These are phyloP conservation scores for Drosophila melanica DNA, from an alignment of 1,140 invertebrate species.

Conservation along the genomic window DNA sequence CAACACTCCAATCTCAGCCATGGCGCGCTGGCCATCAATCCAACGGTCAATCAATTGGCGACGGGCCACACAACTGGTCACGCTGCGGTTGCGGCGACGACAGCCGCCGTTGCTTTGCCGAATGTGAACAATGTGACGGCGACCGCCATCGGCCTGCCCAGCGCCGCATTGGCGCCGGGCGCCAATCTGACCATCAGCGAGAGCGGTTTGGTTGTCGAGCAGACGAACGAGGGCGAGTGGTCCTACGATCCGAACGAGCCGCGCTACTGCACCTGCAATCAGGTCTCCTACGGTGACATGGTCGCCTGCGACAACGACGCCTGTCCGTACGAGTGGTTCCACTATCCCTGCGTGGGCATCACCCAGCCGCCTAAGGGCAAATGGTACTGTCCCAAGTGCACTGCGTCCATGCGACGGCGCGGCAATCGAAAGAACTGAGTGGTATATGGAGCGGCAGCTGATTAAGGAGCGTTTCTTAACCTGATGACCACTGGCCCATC, in stretches of 20 bases:
- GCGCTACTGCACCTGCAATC: slow-evolving; percentile 98
- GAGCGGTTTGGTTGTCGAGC: slow-evolving; percentile 84
- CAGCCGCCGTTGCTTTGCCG: slow-evolving; percentile 4
- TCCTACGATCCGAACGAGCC: slow-evolving; percentile 96
- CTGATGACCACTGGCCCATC: neutral
- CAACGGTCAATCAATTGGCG: slow-evolving; percentile 12
- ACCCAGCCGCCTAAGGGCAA: slow-evolving; percentile 98
- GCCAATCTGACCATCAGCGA: slow-evolving; percentile 66
- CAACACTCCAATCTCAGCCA: slow-evolving; percentile 19
- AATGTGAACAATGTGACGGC: slow-evolving; percentile 29
- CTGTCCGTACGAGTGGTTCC: slow-evolving; percentile 99
- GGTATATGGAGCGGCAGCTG: neutral
- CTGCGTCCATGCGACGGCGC: slow-evolving; percentile 94
- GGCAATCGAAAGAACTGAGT: slow-evolving; percentile 89
- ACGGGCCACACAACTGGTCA: neutral
- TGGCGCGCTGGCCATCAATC: slow-evolving; percentile 27
- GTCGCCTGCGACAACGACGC: slow-evolving; percentile 99
- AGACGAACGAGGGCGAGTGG: slow-evolving; percentile 89
- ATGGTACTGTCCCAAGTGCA: slow-evolving; percentile 99
- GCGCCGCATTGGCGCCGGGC: slow-evolving; percentile 39
- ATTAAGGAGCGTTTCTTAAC: neutral
- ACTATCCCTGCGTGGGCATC: slow-evolving; percentile 98
- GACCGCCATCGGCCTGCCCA: slow-evolving; percentile 34
- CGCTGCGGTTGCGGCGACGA: neutral
- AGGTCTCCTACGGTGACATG: slow-evolving; percentile 99